Conservation (phyloP, 1,140 invertebrate species). For the Anoplophora glabripennis region DNA sequence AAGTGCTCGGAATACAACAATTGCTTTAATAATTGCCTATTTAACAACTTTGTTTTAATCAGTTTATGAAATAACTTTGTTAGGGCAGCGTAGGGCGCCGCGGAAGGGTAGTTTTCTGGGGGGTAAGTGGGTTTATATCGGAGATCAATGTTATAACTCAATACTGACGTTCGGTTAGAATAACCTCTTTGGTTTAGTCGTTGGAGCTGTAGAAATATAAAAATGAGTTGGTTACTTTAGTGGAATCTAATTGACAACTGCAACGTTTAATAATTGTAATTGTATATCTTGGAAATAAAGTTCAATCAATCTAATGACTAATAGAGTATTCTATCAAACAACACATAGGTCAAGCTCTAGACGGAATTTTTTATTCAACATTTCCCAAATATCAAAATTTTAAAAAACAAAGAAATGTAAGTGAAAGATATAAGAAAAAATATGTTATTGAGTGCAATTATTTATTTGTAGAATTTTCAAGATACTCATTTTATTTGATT, state of each 20-base stretch:
- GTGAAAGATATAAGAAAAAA: too few species aligned
- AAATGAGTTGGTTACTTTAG: neutral
- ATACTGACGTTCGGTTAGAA: slow-evolving; percentile 52
- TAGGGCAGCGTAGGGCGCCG: slow-evolving; percentile 66
- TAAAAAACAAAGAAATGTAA: too few species aligned
- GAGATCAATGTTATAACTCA: slow-evolving; percentile 49
- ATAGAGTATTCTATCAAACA: too few species aligned
- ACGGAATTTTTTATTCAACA: too few species aligned
- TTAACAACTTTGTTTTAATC: slow-evolving; percentile 68
- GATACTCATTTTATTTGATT: too few species aligned
- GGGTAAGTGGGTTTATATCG: slow-evolving; percentile 59
- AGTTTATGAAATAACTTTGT: slow-evolving; percentile 72
- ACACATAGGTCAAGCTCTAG: too few species aligned
- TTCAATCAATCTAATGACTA: too few species aligned
- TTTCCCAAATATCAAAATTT: too few species aligned
- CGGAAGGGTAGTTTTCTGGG: slow-evolving; percentile 61
- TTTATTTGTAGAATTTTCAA: too few species aligned
- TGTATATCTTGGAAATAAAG: too few species aligned
- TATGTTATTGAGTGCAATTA: too few species aligned
- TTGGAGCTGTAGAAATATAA: slow-evolving; percentile 14
- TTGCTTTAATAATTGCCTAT: slow-evolving; percentile 67
- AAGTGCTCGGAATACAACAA: slow-evolving; percentile 66
- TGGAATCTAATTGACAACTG: neutral
- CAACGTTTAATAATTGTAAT: neutral
- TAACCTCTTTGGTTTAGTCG: slow-evolving; percentile 53